Evolutionary conservation across 2,113 vertebrate species (phyloP).

Genomic region (Gobius niger): DNA sequence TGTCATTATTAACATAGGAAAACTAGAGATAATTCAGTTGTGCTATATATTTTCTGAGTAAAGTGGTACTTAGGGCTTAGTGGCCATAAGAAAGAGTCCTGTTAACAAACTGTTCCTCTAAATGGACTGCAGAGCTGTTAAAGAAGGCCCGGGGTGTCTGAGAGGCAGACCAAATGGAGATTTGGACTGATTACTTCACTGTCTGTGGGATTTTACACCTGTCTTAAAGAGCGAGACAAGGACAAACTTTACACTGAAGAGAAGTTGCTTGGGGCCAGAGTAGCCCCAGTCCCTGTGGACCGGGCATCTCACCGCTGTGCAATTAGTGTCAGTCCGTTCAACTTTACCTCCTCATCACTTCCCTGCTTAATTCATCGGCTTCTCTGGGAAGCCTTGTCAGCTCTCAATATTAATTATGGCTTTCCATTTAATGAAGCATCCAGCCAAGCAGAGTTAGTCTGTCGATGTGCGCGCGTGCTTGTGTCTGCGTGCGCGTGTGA

Average conservation of each 20-base stretch:
- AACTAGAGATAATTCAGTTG: background rate
- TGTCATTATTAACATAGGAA: too few relatives aligned
- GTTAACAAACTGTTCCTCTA: constrained; percentile 6
- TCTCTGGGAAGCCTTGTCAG: constrained; percentile 65
- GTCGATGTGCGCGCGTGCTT: constrained; percentile 28
- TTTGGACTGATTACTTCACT: constrained; percentile 1
- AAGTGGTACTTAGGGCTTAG: constrained; percentile 3
- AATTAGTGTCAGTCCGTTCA: constrained; percentile 68
- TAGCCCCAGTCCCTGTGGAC: constrained; percentile 41
- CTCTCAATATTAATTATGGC: constrained; percentile 74
- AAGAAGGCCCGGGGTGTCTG: background rate
- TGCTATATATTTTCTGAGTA: background rate
- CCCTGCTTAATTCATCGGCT: constrained; percentile 58
- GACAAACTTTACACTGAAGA: constrained; percentile 30
- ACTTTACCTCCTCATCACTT: constrained; percentile 65
- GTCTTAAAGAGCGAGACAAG: constrained; percentile 11
- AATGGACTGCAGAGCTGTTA: constrained; percentile 3
- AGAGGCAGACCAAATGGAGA: background rate
- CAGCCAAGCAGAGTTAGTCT: constrained; percentile 53
- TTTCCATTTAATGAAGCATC: constrained; percentile 68
- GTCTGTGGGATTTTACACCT: constrained; percentile 10
- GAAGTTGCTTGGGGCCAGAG: constrained; percentile 15
- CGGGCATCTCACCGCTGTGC: constrained; percentile 37
- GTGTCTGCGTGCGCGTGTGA: constrained; percentile 15
- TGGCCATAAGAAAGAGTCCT: background rate